These are phyloP conservation scores for Mastomys natalensis DNA, from an alignment of 2,113 vertebrate genomes.

Conservation along the genomic window DNA sequence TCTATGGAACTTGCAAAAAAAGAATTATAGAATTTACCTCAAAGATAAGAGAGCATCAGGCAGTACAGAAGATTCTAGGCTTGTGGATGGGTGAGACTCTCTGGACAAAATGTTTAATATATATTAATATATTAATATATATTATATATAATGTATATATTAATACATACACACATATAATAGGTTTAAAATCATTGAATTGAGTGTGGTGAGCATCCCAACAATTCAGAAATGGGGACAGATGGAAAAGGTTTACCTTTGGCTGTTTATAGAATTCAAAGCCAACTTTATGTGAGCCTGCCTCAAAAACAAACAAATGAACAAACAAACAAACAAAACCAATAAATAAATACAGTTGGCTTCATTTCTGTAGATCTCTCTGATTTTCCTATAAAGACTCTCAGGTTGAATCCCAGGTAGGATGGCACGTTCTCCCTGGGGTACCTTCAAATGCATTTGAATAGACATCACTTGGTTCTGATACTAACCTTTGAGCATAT, in stretches of 20 bases:
- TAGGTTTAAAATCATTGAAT: not conserved
- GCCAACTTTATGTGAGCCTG: not conserved
- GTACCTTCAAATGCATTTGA: not conserved
- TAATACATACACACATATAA: too few relatives aligned
- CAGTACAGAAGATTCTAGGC: conserved; percentile 35
- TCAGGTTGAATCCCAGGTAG: conserved; percentile 17
- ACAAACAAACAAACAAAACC: not conserved
- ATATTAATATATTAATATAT: too few relatives aligned
- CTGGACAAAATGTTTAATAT: not conserved
- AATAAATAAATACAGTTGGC: conserved; percentile 1
- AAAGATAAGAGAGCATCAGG: conserved; percentile 22
- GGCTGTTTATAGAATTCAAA: not conserved
- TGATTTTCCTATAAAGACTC: conserved; percentile 40
- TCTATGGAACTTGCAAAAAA: not conserved
- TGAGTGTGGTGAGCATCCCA: not conserved
- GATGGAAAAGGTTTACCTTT: not conserved
- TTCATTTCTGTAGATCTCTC: conserved; percentile 40
- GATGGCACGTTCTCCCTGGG: not conserved
- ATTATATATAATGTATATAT: too few relatives aligned
- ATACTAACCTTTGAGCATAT: not conserved
- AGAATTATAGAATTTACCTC: not conserved
- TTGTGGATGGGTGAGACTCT: not conserved
- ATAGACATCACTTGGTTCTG: not conserved
- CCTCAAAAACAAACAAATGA: not conserved
- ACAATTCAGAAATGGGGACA: not conserved